Evolutionary conservation across 2,797 vertebrate species (phyloP).

Genomic region (Cynopterus sphinx): DNA sequence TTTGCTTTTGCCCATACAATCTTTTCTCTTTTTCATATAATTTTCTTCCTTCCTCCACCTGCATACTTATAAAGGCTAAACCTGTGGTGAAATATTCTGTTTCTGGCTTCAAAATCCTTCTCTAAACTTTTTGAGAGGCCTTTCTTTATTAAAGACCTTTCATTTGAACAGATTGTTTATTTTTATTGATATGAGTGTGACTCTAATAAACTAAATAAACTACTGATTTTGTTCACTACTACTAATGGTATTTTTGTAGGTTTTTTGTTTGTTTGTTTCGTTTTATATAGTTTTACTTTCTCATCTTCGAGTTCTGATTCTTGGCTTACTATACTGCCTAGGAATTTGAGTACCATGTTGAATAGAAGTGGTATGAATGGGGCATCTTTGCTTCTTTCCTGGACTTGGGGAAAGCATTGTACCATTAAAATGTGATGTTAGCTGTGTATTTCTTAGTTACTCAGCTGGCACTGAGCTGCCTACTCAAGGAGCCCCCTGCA

Average conservation of each 20-base stretch:
- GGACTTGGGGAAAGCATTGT: neutral
- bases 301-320: neutral
- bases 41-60: neutral
- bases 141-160: neutral
- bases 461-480: neutral
- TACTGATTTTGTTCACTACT: conserved; percentile 11
- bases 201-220: neutral
- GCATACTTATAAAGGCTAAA: neutral
- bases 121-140: neutral
- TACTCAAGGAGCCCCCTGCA: neutral
- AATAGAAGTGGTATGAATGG: neutral
- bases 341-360: neutral
- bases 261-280: neutral
- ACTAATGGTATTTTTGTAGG: conserved; percentile 41
- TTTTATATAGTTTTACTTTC: neutral
- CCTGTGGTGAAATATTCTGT: conserved; percentile 14
- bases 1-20: neutral
- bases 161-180: neutral
- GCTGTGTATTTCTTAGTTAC: conserved; percentile 12
- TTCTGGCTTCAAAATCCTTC: conserved; percentile 9
- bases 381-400: neutral
- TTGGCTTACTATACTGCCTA: neutral
- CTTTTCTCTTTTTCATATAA: neutral
- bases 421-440: neutral
- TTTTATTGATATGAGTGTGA: conserved; percentile 33